A percentile compares a stretch with the other conserved stretches of the same genome.
phyloP scores from a whole-genome alignment of 2,113 vertebrate genomes.

The Bungarus multicinctus region DNA sequence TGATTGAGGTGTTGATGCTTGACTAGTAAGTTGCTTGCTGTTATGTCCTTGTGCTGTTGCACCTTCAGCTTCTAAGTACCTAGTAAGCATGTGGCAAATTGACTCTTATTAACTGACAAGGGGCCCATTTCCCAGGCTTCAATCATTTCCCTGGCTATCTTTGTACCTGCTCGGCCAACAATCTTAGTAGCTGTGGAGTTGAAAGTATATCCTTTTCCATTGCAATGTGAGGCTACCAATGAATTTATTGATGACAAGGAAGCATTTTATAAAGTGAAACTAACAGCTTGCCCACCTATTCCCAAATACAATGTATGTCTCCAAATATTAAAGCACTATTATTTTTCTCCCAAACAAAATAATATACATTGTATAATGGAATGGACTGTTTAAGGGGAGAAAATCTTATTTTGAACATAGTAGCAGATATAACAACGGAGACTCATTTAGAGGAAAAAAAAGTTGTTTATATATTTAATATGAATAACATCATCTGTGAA shows the following conservation, averaged over 20 bases:
- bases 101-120: not conserved
- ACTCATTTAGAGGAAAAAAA: not conserved
- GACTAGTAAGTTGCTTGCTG: not conserved
- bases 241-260: slow-evolving; percentile 49
- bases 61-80: not conserved
- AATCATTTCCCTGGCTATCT: not conserved
- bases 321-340: not conserved
- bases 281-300: not conserved
- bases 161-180: not conserved
- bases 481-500: not conserved
- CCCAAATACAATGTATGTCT: not conserved
- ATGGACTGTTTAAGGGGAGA: not conserved
- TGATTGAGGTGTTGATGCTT: not conserved
- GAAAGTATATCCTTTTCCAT: not conserved
- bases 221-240: not conserved
- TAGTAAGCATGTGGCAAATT: not conserved
- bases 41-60: not conserved
- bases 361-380: not conserved
- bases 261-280: slow-evolving; percentile 45
- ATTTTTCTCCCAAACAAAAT: not conserved
- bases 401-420: not conserved
- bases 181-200: not conserved
- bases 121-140: not conserved
- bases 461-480: not conserved
- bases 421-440: not conserved